phyloP scores from a whole-genome alignment of 2,797 vertebrate genomes.

The Sebastolobus altivelis region DNA sequence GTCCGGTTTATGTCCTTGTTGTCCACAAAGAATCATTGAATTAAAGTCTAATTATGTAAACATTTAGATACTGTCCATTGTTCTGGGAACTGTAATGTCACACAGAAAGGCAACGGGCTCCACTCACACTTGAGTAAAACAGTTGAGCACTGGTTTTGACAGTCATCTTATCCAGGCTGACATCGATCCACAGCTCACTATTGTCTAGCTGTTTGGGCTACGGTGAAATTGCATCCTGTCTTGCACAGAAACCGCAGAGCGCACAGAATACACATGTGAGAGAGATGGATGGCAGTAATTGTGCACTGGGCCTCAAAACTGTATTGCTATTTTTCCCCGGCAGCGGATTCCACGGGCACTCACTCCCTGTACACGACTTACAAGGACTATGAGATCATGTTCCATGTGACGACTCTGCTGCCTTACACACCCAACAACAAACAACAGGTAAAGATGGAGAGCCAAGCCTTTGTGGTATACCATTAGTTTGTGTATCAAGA shows the following conservation, averaged over 20 bases:
- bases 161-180: constrained; percentile 29
- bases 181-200: constrained; percentile 44
- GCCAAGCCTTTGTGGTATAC: not conserved
- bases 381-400: constrained; percentile 99
- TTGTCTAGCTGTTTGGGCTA: constrained; percentile 55
- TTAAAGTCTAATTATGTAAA: not conserved
- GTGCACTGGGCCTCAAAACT: constrained; percentile 35
- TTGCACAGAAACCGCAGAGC: constrained; percentile 33
- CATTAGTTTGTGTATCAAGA: not conserved
- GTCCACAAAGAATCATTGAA: not conserved
- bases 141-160: constrained; percentile 26
- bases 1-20: not conserved
- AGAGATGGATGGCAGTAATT: constrained; percentile 46
- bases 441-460: constrained; percentile 90
- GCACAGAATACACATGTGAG: constrained; percentile 17
- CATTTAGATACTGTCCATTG: constrained; percentile 9
- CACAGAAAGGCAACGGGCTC: not conserved
- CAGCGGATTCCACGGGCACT: constrained; percentile 97
- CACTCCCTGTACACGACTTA: constrained; percentile 96
- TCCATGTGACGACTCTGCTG: constrained; percentile 96
- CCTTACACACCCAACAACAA: constrained; percentile 99
- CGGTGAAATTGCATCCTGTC: constrained; percentile 57
- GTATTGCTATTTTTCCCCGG: constrained; percentile 56
- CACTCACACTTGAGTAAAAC: constrained; percentile 27
- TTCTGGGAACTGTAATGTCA: constrained; percentile 5